Conservation (phyloP, 2,888 invertebrate species). For the Caenorhabditis macrosperma region DNA sequence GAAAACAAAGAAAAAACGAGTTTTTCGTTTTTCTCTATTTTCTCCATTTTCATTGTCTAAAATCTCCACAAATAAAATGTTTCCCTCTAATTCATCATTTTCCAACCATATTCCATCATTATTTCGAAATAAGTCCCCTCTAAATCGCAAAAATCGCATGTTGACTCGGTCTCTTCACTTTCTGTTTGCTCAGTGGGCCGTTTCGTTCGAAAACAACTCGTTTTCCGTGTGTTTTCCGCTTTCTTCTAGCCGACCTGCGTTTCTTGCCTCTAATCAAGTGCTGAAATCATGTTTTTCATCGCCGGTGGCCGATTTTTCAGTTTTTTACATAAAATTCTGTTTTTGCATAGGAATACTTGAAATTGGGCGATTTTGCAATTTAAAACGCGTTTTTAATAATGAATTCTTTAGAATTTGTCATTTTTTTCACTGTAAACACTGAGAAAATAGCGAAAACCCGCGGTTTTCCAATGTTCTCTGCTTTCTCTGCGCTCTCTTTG, state of each 20-base stretch:
- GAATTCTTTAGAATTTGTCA: no score
- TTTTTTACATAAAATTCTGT: background rate
- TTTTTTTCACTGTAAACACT: no score
- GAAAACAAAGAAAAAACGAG: no score
- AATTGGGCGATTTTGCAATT: no score
- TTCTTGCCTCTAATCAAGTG: background rate
- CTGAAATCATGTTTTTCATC: background rate
- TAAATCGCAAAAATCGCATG: background rate
- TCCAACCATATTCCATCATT: background rate
- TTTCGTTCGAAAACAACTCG: background rate
- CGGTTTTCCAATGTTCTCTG: background rate
- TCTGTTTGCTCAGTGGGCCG: background rate
- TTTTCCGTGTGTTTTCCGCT: background rate
- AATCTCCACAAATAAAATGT: no score
- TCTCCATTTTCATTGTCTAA: no score
- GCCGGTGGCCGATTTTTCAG: background rate
- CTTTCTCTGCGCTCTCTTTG: background rate
- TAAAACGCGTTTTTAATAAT: no score
- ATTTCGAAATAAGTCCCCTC: background rate
- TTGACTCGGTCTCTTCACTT: background rate
- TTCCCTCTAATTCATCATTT: background rate
- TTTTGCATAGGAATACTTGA: background rate
- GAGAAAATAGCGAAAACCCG: no score
- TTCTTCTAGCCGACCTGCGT: background rate
- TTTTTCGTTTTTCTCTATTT: no score